Evolutionary conservation across 2,113 vertebrate genomes (phyloP).

Genomic region (Solea senegalensis): DNA sequence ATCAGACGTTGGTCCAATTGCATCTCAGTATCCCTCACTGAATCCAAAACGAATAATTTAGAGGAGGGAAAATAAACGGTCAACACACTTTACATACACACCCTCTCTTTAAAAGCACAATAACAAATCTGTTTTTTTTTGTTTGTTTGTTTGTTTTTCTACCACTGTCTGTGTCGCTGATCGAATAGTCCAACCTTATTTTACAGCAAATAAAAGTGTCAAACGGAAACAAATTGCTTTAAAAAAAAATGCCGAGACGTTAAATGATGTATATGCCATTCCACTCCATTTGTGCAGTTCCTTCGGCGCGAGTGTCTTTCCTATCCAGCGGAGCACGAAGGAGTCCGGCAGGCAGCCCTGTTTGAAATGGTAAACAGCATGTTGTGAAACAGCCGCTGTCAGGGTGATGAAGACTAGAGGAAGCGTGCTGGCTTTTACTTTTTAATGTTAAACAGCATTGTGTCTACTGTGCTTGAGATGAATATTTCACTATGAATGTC

Average conservation of each 20-base stretch:
- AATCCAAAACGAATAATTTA: background rate
- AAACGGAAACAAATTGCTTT: background rate
- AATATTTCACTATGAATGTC: constrained; percentile 74
- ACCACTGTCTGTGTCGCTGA: background rate
- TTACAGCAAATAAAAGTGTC: constrained; percentile 5
- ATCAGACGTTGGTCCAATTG: background rate
- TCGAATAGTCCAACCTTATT: background rate
- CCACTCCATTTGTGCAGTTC: background rate
- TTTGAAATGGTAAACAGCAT: constrained; percentile 64
- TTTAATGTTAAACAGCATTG: constrained; percentile 67
- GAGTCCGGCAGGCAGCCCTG: constrained; percentile 43
- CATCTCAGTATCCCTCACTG: background rate
- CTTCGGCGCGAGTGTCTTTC: constrained; percentile 7
- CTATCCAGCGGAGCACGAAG: constrained; percentile 34
- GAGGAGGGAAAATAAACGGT: background rate
- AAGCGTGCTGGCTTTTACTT: constrained; percentile 57
- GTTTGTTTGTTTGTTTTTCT: no score
- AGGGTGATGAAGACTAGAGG: constrained; percentile 48
- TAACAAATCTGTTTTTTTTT: background rate
- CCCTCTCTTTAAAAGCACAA: background rate
- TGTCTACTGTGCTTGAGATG: constrained; percentile 49
- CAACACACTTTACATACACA: background rate
- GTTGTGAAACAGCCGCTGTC: constrained; percentile 50
- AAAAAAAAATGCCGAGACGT: background rate
- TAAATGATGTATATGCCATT: background rate